These are phyloP conservation scores for Drosophila chauvacae DNA, from an alignment of 1,140 invertebrate genomes.

Conservation along the genomic window DNA sequence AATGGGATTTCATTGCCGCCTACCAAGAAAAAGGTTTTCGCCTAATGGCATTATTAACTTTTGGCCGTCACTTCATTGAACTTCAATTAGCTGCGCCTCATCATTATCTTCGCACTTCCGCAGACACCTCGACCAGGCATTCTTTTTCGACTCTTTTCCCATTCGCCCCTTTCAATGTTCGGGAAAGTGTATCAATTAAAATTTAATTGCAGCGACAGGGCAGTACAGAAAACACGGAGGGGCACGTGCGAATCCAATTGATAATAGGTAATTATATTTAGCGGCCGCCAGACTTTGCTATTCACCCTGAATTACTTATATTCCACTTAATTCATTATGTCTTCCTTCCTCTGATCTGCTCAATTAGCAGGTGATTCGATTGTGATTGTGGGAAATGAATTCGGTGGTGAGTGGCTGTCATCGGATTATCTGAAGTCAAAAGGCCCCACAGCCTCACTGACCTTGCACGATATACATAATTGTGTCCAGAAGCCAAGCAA, in stretches of 20 bases:
- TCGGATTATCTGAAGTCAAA: constrained; percentile 1
- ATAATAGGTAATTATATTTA: constrained; percentile 27
- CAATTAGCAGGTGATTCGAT: constrained; percentile 9
- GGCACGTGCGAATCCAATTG: constrained; percentile 39
- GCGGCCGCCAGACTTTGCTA: constrained; percentile 12
- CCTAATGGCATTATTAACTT: constrained; percentile 72
- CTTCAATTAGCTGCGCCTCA: constrained; percentile 66
- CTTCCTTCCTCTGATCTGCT: background rate
- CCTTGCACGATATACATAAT: background rate
- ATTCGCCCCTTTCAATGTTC: constrained; percentile 13
- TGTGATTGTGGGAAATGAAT: constrained; percentile 5
- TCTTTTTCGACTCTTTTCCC: constrained; percentile 31
- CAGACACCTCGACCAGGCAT: constrained; percentile 29
- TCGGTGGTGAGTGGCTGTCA: constrained; percentile 14
- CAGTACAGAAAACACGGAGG: constrained; percentile 9
- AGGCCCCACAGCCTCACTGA: background rate
- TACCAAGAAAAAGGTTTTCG: constrained; percentile 11
- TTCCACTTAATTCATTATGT: constrained; percentile 14
- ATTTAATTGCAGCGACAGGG: constrained; percentile 58
- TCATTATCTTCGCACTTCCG: constrained; percentile 41
- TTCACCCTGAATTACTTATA: constrained; percentile 15
- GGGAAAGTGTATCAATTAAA: constrained; percentile 76
- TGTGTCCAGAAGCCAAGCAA: background rate
- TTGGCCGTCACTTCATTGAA: constrained; percentile 59
- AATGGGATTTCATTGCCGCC: constrained; percentile 50